A percentile compares a stretch with the other conserved stretches of the same genome.
Conservation (phyloP, 1,140 invertebrate genomes). For the Centruroides sculpturatus region DNA sequence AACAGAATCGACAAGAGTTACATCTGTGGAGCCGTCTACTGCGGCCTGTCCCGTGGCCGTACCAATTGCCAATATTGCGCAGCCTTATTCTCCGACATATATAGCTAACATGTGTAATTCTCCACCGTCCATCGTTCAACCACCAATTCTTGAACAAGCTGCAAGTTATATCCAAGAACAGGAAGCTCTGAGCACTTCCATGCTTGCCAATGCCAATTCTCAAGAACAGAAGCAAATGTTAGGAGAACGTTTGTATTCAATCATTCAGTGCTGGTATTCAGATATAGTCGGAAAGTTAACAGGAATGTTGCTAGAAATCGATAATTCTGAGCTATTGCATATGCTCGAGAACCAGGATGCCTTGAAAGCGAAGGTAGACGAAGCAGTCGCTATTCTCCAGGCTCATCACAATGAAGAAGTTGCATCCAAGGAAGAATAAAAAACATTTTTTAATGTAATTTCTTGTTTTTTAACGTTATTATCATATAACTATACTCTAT, state of each 20-base stretch:
- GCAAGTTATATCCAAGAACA: slow-evolving; percentile 49
- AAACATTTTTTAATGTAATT: background rate
- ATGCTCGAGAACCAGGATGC: slow-evolving; percentile 94
- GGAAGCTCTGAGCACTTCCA: slow-evolving; percentile 83
- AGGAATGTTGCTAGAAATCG: slow-evolving; percentile 98
- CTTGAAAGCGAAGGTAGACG: background rate
- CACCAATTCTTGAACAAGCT: background rate
- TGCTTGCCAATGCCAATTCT: slow-evolving; percentile 80
- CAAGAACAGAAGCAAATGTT: slow-evolving; percentile 99
- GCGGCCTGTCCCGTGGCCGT: slow-evolving; percentile 28
- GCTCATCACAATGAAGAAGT: too few species aligned
- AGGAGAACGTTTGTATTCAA: slow-evolving; percentile 93
- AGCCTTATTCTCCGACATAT: slow-evolving; percentile 45
- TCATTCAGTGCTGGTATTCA: slow-evolving; percentile 85
- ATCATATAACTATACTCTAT: too few species aligned
- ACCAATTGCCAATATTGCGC: slow-evolving; percentile 30
- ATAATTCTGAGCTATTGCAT: slow-evolving; percentile 94
- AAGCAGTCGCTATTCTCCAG: too few species aligned
- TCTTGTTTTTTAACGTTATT: too few species aligned
- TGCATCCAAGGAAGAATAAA: too few species aligned
- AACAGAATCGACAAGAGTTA: slow-evolving; percentile 5
- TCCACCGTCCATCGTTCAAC: background rate
- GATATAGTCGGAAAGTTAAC: slow-evolving; percentile 94
- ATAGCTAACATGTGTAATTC: background rate
- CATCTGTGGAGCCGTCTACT: slow-evolving; percentile 27